Evolutionary conservation across 2,888 invertebrate species (phyloP), one percentile per base, ranked within the genome.

Genomic region (Ectemnius lituratus): DNA sequence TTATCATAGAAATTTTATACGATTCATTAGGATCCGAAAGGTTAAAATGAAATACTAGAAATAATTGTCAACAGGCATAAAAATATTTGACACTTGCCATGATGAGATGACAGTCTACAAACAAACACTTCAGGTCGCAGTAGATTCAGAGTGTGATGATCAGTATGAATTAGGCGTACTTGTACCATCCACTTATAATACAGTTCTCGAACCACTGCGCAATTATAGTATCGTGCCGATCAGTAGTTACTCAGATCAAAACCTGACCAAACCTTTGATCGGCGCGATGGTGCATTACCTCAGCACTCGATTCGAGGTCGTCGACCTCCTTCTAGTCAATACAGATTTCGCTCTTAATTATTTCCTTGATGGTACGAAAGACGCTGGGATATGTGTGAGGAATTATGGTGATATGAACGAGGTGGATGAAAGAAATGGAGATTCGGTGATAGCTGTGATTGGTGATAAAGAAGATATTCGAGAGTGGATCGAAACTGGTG

Each of bases 11-110:
- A 37, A 6, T 37, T 37, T 37, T 37, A 11, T 37, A 11, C 1
- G 5, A 37, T 37, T 37, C 0, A 37, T 37, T 37, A 1, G 4
- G 0, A 37, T 37, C 37, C 1, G 0, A 16, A 16, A 16, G 4
- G 13, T 52, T 52, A 2, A 14, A 52, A 14, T 16, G 1, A 52
- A 52, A 5, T 16, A 11, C 52, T 16, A 2, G 16, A 14, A 5
- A 47, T 47, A 14, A 20, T 14, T 57, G 62, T 62, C 18, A 0
- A 0, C 70, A 90, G 90, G 90, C n/a, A 14, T 90, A 2, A 88
- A 86, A 60, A 72, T 90, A 27, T 87, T 86, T 73, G 90, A 90
- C 79, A 90, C 90, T n/a, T 90, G 90, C 70, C 86, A 87, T 70
- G 88, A 90, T 67, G 84, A 85, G 58, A 79, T 85, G 76, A 82